phyloP scores from a whole-genome alignment of 2,113 vertebrate species.

The Grallaria varia region DNA sequence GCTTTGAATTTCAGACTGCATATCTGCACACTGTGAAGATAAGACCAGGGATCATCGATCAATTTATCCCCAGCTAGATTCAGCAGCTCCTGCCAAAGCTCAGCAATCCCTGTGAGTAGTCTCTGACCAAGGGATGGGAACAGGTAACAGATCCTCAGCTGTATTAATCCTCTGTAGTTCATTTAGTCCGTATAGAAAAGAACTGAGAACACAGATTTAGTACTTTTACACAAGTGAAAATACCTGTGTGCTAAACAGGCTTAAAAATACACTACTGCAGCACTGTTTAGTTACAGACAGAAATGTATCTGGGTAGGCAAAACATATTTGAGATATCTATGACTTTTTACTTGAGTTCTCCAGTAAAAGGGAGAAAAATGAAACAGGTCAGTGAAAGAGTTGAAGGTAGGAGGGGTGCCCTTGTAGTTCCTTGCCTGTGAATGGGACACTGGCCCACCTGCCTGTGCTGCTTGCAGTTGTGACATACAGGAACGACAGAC shows the following conservation, averaged over 20 bases:
- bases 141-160: neutral
- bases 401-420: neutral
- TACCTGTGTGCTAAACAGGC: neutral
- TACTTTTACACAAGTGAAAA: neutral
- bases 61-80: constrained; percentile 61
- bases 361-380: neutral
- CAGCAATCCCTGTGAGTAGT: constrained; percentile 69
- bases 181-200: neutral
- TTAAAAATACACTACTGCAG: neutral
- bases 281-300: neutral
- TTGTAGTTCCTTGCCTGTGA: neutral
- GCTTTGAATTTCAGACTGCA: constrained; percentile 65
- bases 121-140: neutral
- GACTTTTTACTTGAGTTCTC: neutral
- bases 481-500: neutral
- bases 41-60: constrained; percentile 29
- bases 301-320: neutral
- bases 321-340: neutral
- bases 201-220: neutral
- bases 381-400: neutral
- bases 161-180: neutral
- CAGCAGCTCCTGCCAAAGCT: constrained; percentile 39
- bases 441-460: neutral
- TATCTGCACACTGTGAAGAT: constrained; percentile 27
- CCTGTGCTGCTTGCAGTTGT: neutral